These are phyloP conservation scores for Tiliacea aurago DNA, from an alignment of 2,888 invertebrate species.

Conservation along the genomic window DNA sequence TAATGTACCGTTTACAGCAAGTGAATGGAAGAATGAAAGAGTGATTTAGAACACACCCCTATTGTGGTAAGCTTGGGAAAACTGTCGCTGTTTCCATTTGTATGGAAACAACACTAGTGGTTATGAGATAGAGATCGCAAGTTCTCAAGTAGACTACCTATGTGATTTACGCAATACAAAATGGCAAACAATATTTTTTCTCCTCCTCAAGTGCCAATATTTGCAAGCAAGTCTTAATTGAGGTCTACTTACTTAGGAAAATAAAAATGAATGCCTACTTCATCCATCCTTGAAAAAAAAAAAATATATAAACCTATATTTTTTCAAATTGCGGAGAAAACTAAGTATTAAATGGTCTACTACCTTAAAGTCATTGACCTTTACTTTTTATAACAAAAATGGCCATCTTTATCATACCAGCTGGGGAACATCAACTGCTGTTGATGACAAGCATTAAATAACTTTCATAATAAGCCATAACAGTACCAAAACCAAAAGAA, in stretches of 20 bases:
- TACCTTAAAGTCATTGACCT: conserved; percentile 13
- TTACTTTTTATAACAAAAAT: not conserved
- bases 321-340: not conserved
- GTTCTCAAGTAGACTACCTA: conserved; percentile 6
- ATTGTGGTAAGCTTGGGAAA: conserved; percentile 37
- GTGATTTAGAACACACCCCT: conserved; percentile 18
- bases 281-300: not conserved
- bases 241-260: not conserved
- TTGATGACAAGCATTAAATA: not conserved
- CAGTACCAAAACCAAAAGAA: not conserved
- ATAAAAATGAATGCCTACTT: not conserved
- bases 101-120: conserved; percentile 11
- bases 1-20: conserved; percentile 15
- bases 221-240: conserved; percentile 3
- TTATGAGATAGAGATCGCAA: conserved; percentile 21
- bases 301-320: not conserved
- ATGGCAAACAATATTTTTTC: not conserved
- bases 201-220: not conserved
- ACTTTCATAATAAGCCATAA: not conserved
- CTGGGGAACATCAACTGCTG: too few relatives aligned
- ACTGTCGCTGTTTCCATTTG: conserved; percentile 31
- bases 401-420: not conserved
- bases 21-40: conserved; percentile 31
- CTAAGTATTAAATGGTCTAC: conserved; percentile 21
- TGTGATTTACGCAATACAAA: conserved; percentile 23